Conservation (phyloP, 2,888 invertebrate species). For the Ormia ochracea region DNA sequence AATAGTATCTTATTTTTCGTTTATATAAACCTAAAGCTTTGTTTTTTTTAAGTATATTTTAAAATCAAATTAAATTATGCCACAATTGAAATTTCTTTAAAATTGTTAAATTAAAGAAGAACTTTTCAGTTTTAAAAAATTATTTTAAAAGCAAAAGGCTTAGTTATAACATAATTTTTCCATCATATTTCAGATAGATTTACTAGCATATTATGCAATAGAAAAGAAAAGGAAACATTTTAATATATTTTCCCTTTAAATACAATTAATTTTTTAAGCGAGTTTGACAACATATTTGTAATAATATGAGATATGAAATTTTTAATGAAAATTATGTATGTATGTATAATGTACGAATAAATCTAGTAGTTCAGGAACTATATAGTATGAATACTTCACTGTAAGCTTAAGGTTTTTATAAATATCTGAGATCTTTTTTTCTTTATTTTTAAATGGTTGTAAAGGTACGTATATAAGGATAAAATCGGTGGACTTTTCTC, state of each 20-base stretch:
- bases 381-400: background rate
- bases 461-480: slow-evolving; percentile 56
- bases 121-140: background rate
- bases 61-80: slow-evolving; percentile 21
- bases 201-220: too few species aligned
- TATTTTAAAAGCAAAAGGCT: background rate
- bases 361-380: slow-evolving; percentile 29
- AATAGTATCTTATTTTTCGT: slow-evolving; percentile 43
- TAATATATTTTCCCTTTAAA: background rate
- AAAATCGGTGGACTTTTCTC: slow-evolving; percentile 56
- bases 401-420: slow-evolving; percentile 24
- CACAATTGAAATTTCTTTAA: slow-evolving; percentile 15
- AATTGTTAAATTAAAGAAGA: background rate
- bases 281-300: background rate
- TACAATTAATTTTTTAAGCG: background rate
- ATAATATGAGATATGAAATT: background rate
- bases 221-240: background rate
- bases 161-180: background rate
- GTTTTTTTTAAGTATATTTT: background rate
- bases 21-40: slow-evolving; percentile 56
- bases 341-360: background rate
- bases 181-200: too few species aligned
- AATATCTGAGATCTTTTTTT: slow-evolving; percentile 43
- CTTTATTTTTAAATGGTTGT: slow-evolving; percentile 35
- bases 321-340: background rate